Evolutionary conservation across 2,888 invertebrate species (phyloP).

Genomic region (Cosmorhoe ocellata): DNA sequence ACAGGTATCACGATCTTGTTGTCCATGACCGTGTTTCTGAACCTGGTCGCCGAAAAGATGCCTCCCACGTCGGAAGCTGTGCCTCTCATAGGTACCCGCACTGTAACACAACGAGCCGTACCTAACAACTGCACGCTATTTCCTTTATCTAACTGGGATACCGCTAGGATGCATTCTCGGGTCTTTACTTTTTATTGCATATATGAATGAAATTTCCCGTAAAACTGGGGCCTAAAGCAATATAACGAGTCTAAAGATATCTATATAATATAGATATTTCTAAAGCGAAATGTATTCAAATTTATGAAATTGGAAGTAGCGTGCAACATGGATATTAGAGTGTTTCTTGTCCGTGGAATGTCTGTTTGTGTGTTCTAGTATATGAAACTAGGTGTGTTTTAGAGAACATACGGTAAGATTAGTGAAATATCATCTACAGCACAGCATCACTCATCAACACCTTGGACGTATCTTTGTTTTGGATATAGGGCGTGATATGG

Average conservation of each 20-base stretch:
- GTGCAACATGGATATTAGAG: constrained; percentile 57
- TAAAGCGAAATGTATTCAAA: constrained; percentile 38
- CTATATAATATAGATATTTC: too few relatives aligned
- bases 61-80: constrained; percentile 93
- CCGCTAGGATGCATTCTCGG: constrained; percentile 30
- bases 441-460: constrained; percentile 37
- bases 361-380: constrained; percentile 52
- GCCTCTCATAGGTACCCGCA: constrained; percentile 88
- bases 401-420: constrained; percentile 43
- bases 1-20: constrained; percentile 98
- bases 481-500: constrained; percentile 32
- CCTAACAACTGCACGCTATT: constrained; percentile 45
- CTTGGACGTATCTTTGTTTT: constrained; percentile 2
- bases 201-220: constrained; percentile 14
- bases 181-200: constrained; percentile 24
- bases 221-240: not conserved
- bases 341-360: constrained; percentile 58
- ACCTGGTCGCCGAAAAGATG: constrained; percentile 98
- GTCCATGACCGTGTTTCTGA: constrained; percentile 98
- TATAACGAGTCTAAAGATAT: too few relatives aligned
- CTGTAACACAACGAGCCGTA: constrained; percentile 38
- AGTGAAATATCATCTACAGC: constrained; percentile 44
- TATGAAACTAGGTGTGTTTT: constrained; percentile 31
- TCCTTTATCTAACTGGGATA: constrained; percentile 24
- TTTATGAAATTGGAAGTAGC: constrained; percentile 51